Base-by-base conservation (phyloP, 2,113 vertebrate genomes). In the Quiscalus mexicanus region DNA sequence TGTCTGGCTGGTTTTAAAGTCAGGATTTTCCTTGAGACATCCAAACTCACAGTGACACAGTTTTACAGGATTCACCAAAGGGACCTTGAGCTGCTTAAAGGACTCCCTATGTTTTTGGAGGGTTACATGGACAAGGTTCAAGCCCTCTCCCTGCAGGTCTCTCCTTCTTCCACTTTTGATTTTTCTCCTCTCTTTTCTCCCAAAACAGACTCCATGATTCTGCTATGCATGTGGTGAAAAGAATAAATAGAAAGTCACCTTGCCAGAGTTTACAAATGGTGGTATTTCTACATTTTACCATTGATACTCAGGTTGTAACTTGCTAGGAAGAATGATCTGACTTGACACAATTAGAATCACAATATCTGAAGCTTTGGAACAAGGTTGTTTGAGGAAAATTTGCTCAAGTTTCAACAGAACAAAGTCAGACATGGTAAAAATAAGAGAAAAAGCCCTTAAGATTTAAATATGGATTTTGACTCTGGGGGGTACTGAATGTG, bases 51-150 rank as follows among this genome's bases (percentile, higher is more conserved):
- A 44, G 52, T 9, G 15, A 37, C 55, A 17, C 11, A 20, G 37
- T 77, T 78, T 81, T 31, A 56, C 23, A 12, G 15, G 17, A 31
- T 44, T 79, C 65, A 83, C 62, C 41, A n/a, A 69, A 76, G 37
- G 3, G 8, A 7, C 12, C 44, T 53, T n/a, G 53, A 93, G 41
- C 24, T 75, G 35, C 17, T 37, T 67, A 22, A 89, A 77, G 55
- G 45, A n/a, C 25, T 69, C 18, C 3, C 2, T 24, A 10, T 56
- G 22, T 7, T 55, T 39, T n/a, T 52, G 0, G 3, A 87, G 12
- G 14, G 11, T 62, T 42, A 23, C n/a, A 23, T 0, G 0, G 39
- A 21, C 2, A 55, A 23, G 25, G 35, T 30, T 44, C 42, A 67
- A 56, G 7, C 2, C 5, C 7, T 0, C 10, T 55, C 39, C n/a